Base-by-base conservation (phyloP, 2,888 invertebrate species). In the Blastobasis adustella region DNA sequence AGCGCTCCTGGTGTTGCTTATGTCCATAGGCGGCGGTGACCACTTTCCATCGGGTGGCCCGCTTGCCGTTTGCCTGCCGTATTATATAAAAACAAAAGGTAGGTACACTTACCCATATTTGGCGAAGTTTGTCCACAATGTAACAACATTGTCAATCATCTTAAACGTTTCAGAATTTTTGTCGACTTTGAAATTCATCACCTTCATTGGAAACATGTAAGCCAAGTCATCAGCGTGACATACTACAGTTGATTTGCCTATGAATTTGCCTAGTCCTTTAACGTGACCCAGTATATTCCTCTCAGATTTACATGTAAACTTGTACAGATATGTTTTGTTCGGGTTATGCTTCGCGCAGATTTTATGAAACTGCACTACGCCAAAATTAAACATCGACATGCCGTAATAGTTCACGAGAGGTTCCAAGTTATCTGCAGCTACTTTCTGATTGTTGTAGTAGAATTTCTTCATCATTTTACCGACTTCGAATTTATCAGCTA, bases 101-200 rank as follows among this genome's bases (percentile, higher is more conserved):
- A 8, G 4, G 37, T 42, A 9, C 42, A 59, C 69, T 66, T 57
- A 76, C 76, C 73, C 74, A 50, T 59, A 59, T 60, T 71, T 74
- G 5, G 69, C 71, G 56, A 76, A 73, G 38, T 74, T 71, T 0
- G 73, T 68, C 73, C 71, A 75, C 6, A 76, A 59, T 50, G 60
- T 68, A 0, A 65, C 65, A 1, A 68, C 54, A 44, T 59, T 67
- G 36, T 69, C 55, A 8, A 76, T 70, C 53, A 70, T 58, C 45
- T 62, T 47, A 45, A 59, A 71, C 8, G 62, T 60, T 49, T 61
- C 56, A 0, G 69, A 63, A 4, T 47, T 40, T 58, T 49, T 38
- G 46, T 65, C 57, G 4, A 69, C 47, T 45, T 59, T 60, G 9
- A 51, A 43, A 0, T 56, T 53, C 4, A 54, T 45, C 7, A 45